Percentiles rank a stretch among this genome's conserved stretches.
Conservation (phyloP, 2,113 vertebrate genomes). For the Xiphophorus maculatus region DNA sequence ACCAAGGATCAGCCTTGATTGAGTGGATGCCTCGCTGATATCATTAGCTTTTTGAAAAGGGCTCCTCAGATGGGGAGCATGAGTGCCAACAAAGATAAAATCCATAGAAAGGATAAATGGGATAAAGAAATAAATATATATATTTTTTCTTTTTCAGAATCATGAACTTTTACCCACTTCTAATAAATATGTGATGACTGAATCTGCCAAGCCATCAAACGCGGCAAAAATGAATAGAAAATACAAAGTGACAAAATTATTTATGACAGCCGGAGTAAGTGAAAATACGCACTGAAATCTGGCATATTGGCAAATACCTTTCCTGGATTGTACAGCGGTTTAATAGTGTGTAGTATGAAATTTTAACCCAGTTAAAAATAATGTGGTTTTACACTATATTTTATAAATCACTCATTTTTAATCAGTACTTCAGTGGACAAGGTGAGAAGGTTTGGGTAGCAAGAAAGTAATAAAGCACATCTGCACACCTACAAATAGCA, state of each 20-base stretch:
- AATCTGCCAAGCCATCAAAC: constrained; percentile 46
- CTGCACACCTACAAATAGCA: no score
- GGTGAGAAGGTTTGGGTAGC: background rate
- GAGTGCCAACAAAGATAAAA: constrained; percentile 44
- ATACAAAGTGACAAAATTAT: background rate
- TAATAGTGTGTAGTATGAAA: background rate
- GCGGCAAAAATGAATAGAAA: constrained; percentile 21
- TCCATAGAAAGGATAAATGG: constrained; percentile 33
- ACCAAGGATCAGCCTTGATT: constrained; percentile 35
- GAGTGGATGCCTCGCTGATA: constrained; percentile 31
- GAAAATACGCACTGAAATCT: background rate
- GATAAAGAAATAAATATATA: constrained; percentile 20
- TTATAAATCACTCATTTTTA: background rate
- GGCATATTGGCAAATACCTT: background rate
- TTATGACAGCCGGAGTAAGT: background rate
- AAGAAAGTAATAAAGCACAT: background rate
- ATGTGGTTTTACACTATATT: background rate
- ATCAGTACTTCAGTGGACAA: no score
- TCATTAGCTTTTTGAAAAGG: constrained; percentile 42
- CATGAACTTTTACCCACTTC: constrained; percentile 43
- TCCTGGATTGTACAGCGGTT: no score
- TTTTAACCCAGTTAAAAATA: background rate
- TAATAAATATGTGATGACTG: constrained; percentile 61
- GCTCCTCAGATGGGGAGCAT: constrained; percentile 19
- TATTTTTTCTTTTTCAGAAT: constrained; percentile 29